phyloP scores from a whole-genome alignment of 2,113 vertebrate species.

The Mobula birostris region DNA sequence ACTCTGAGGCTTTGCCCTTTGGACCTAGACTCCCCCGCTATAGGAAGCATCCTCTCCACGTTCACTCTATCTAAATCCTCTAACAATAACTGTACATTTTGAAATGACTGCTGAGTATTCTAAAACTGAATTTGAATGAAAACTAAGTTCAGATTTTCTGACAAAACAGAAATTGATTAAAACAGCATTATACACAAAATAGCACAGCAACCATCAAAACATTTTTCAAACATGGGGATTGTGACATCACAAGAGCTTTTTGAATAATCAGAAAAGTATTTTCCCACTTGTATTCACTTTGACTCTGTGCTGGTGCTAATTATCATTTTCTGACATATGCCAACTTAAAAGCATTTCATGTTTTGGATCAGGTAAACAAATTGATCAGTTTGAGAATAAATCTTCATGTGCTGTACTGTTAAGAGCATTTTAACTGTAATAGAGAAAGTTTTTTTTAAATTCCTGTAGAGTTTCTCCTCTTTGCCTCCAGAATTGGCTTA shows the following conservation, averaged over 20 bases:
- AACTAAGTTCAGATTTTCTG: not conserved
- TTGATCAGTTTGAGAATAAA: not conserved
- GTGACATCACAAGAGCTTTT: not conserved
- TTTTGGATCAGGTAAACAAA: slow-evolving; percentile 6
- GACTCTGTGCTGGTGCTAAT: not conserved
- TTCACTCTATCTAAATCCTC: not conserved
- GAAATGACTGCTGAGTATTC: not conserved
- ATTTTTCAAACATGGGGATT: not conserved
- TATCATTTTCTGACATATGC: not conserved
- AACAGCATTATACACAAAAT: not conserved
- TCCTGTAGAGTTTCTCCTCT: not conserved
- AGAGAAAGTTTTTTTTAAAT: not conserved
- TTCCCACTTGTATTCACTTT: not conserved
- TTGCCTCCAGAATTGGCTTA: not conserved
- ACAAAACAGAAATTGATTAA: not conserved
- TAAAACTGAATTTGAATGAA: not conserved
- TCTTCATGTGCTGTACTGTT: not conserved
- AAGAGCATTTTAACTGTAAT: not conserved
- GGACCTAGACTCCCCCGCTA: no score
- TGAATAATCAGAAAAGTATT: not conserved
- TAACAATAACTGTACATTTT: not conserved
- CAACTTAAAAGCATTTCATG: not conserved
- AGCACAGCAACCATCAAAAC: not conserved
- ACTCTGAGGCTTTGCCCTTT: no score
- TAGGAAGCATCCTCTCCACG: no score